Evolutionary conservation across 2,113 vertebrate species (phyloP).

Genomic region (Hippolais icterina): DNA sequence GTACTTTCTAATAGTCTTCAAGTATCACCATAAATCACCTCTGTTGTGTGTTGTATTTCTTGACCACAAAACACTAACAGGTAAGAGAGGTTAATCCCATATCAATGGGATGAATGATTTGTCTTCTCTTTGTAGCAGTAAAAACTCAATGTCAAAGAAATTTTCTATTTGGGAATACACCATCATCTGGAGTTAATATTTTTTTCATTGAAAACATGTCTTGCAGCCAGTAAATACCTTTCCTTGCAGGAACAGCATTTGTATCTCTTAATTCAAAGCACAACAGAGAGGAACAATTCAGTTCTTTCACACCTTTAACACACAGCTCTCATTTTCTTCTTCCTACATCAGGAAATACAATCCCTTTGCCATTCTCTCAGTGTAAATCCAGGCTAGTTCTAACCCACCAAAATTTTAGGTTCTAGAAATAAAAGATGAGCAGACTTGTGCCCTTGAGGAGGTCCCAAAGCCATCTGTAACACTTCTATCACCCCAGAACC

Average conservation of each 20-base stretch:
- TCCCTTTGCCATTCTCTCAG: neutral
- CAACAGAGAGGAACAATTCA: neutral
- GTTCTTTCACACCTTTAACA: neutral
- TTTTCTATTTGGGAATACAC: neutral
- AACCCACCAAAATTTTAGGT: neutral
- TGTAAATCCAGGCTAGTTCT: neutral
- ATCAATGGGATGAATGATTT: neutral
- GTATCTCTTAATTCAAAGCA: neutral
- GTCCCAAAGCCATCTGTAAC: neutral
- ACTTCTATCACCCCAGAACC: neutral
- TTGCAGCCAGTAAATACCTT: neutral
- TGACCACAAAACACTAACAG: neutral
- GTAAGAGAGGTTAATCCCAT: neutral
- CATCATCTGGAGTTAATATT: neutral
- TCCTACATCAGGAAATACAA: neutral
- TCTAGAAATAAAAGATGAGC: neutral
- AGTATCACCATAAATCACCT: neutral
- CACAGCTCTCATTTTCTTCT: neutral
- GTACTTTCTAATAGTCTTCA: neutral
- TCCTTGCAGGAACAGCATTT: neutral
- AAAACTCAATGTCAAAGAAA: neutral
- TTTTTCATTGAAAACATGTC: neutral
- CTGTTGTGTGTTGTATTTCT: neutral
- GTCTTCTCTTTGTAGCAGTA: neutral
- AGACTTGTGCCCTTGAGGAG: neutral